Conservation (phyloP, 2,113 vertebrate genomes). For the Ochotona curzoniae region DNA sequence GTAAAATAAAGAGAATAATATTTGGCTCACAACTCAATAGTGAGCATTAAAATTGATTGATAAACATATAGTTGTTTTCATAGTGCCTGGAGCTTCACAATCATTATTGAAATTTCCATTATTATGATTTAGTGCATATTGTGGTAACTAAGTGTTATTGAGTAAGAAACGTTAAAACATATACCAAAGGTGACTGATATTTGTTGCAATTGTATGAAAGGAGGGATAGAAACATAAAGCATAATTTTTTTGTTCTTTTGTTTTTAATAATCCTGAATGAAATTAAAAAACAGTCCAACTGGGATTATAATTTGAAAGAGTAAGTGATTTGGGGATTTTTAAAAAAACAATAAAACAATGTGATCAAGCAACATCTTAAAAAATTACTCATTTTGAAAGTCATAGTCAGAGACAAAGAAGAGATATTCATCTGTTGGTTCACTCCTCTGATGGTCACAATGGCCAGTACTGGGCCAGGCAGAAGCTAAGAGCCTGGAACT, state of each 20-base stretch:
- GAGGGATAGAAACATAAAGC: neutral
- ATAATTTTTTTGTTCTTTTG: neutral
- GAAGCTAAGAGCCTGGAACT: no score
- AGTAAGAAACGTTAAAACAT: neutral
- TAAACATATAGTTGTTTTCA: neutral
- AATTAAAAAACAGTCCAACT: neutral
- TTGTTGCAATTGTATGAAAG: neutral
- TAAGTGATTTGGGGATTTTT: neutral
- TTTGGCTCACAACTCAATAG: neutral
- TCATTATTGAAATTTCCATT: conserved; percentile 36
- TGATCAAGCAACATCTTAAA: neutral
- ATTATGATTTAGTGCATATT: conserved; percentile 13
- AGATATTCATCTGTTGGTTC: no score
- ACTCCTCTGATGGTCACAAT: no score
- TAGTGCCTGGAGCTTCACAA: neutral
- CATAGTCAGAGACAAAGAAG: no score
- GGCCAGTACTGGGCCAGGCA: no score
- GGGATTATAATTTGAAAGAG: neutral
- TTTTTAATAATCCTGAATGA: neutral
- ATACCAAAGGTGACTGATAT: neutral
- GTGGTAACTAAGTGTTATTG: neutral
- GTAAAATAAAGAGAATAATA: neutral
- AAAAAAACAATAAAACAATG: neutral
- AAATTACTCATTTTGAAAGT: no score
- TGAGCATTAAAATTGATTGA: conserved; percentile 40